Conservation (phyloP, 2,113 vertebrate genomes). For the Aleadryas rufinucha region DNA sequence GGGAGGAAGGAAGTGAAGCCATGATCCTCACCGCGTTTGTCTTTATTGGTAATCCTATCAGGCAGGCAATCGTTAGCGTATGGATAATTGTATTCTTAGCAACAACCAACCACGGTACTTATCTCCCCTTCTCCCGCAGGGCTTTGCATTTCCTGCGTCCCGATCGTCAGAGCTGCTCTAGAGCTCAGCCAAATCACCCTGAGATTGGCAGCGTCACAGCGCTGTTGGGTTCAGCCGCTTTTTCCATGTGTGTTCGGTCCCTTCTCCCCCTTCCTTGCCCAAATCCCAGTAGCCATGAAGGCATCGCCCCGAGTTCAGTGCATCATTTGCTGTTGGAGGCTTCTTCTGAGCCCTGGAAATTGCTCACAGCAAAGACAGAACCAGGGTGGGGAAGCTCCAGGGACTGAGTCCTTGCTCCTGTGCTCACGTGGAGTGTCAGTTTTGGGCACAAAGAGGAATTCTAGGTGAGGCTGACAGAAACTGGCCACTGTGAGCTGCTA, state of each 20-base stretch:
- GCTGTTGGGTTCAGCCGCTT: neutral
- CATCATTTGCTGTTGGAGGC: fast-evolving
- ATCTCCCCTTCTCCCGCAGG: neutral
- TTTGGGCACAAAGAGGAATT: neutral
- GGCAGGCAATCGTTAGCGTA: neutral
- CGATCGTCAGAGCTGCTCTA: neutral
- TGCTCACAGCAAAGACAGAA: neutral
- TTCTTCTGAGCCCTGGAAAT: neutral
- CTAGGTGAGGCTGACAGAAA: neutral
- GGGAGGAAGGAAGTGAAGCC: constrained; percentile 32
- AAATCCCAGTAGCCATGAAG: neutral
- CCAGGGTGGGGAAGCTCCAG: neutral
- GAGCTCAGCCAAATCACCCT: neutral
- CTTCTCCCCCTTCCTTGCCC: neutral
- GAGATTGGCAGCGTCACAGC: neutral
- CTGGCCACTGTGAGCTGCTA: neutral
- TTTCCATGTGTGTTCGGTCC: neutral
- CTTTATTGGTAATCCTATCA: constrained; percentile 60
- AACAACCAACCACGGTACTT: neutral
- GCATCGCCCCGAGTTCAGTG: fast-evolving
- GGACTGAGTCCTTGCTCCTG: neutral
- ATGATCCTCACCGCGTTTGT: neutral
- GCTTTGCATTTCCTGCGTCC: neutral
- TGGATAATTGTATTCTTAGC: constrained; percentile 49
- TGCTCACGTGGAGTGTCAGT: fast-evolving